Percentiles rank a stretch among this genome's conserved stretches.
Conservation (phyloP, 2,113 vertebrate species). For the Nothoprocta pentlandii region DNA sequence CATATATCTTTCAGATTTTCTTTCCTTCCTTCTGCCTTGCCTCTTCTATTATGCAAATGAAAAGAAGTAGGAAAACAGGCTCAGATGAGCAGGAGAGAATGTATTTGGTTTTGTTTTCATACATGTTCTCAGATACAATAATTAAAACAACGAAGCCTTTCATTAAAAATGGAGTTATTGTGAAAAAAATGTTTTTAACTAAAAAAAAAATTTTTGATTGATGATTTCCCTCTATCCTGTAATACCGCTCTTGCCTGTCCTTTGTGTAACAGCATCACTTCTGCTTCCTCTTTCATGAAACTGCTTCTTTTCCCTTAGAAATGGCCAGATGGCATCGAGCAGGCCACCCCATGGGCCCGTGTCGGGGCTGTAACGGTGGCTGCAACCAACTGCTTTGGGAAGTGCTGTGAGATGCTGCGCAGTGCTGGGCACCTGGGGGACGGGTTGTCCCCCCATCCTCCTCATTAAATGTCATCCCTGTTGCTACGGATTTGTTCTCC, state of each 20-base stretch:
- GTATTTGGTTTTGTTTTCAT: background rate
- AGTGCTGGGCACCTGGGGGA: background rate
- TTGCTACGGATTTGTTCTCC: background rate
- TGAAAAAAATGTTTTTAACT: background rate
- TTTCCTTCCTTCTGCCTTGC: background rate
- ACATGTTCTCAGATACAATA: background rate
- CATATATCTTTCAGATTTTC: background rate
- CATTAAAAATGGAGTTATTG: background rate
- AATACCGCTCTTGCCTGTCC: background rate
- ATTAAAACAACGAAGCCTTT: background rate
- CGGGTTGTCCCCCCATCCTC: accelerated
- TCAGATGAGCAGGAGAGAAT: accelerated
- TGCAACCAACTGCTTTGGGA: background rate
- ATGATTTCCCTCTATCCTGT: background rate
- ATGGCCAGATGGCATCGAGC: background rate
- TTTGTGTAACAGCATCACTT: background rate
- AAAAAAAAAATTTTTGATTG: background rate
- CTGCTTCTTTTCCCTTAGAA: background rate
- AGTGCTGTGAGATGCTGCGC: accelerated
- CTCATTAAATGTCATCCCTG: background rate
- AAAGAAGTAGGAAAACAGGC: background rate
- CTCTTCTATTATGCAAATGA: background rate
- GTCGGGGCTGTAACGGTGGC: background rate
- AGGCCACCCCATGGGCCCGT: accelerated
- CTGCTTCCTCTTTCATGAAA: background rate